A percentile compares a stretch with the other conserved stretches of the same genome.
Conservation (phyloP, 92 coral and sea anemone genomes). For the Chrysogorgia sp. region DNA sequence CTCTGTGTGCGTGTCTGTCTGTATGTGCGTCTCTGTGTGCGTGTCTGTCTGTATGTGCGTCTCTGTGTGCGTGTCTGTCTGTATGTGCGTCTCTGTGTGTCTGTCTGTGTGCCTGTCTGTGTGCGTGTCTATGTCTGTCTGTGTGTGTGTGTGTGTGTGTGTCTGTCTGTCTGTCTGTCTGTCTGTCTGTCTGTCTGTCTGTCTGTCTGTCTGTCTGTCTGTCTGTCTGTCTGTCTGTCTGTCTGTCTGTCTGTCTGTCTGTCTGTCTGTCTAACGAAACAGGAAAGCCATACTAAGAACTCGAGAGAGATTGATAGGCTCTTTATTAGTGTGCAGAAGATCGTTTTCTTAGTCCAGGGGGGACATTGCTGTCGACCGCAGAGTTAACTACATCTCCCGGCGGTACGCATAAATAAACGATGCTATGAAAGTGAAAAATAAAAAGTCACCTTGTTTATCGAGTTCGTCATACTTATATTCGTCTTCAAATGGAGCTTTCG, state of each 20-base stretch:
- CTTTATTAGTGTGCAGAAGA: background rate
- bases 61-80: no score
- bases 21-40: no score
- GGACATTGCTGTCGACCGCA: no score
- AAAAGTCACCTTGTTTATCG: constrained; percentile 15
- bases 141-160: background rate
- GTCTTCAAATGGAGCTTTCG: background rate
- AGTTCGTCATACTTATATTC: constrained; percentile 32
- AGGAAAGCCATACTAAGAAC: background rate
- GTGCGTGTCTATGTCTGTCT: no score
- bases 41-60: no score
- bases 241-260: constrained; percentile 31
- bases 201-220: constrained; percentile 31
- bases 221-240: constrained; percentile 31
- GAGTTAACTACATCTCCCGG: no score
- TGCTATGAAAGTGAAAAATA: background rate
- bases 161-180: constrained; percentile 21
- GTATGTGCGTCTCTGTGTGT: no score
- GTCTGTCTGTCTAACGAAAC: background rate
- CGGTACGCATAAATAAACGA: no score
- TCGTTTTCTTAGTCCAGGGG: no score
- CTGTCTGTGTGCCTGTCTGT: no score
- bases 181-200: constrained; percentile 1
- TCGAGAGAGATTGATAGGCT: background rate
- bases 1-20: no score